Percentiles rank a stretch among this genome's conserved stretches.
phyloP scores from a whole-genome alignment of 2,797 vertebrate genomes.

The Alfaro cultratus region DNA sequence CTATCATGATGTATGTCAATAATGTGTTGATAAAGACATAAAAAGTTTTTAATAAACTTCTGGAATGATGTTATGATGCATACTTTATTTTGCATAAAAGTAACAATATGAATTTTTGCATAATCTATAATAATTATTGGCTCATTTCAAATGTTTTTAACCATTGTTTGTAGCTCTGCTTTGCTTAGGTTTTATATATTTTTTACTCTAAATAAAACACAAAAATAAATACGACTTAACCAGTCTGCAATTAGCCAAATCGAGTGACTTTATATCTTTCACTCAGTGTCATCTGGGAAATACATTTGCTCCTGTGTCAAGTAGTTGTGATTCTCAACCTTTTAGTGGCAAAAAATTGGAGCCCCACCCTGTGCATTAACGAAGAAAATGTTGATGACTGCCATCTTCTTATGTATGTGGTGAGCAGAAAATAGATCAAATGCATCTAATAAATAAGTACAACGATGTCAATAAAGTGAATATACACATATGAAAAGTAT shows the following conservation, averaged over 20 bases:
- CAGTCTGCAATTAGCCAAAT: neutral
- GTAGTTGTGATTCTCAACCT: neutral
- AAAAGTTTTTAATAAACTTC: neutral
- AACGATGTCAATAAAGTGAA: neutral
- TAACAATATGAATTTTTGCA: neutral
- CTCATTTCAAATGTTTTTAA: neutral
- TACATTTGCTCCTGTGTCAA: neutral
- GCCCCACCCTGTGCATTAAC: neutral
- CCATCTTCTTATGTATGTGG: neutral
- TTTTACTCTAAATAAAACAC: neutral
- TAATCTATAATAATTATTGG: neutral
- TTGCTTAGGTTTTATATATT: neutral
- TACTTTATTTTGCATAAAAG: neutral
- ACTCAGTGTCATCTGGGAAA: neutral
- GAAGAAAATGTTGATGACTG: neutral
- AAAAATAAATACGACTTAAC: neutral
- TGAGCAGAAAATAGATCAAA: neutral
- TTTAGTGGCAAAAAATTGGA: neutral
- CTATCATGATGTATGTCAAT: neutral
- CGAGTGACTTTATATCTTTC: neutral
- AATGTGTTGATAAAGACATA: neutral
- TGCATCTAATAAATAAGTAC: neutral
- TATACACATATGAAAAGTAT: neutral
- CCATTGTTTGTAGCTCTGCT: neutral
- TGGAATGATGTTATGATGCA: no score